phyloP scores from a whole-genome alignment of 1,140 invertebrate species.

The Amyelois transitella region DNA sequence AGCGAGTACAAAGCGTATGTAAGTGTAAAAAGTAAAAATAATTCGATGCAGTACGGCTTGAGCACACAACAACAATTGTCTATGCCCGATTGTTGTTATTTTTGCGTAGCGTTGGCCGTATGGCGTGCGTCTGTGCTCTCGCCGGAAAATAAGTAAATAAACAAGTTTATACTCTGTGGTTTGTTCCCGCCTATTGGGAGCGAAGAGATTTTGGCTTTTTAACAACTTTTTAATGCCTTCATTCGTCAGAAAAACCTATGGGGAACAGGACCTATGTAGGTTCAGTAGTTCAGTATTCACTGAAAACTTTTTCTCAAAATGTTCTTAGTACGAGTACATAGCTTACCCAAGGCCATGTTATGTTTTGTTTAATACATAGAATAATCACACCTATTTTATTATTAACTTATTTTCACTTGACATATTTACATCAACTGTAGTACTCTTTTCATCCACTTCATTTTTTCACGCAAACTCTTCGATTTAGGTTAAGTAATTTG shows the following conservation, averaged over 20 bases:
- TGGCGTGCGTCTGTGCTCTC: constrained; percentile 44
- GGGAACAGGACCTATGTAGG: too few relatives aligned
- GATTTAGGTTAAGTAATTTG: too few relatives aligned
- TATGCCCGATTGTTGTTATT: constrained; percentile 49
- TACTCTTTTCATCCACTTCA: too few relatives aligned
- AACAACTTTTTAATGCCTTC: neutral
- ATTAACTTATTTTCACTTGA: too few relatives aligned
- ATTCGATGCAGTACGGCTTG: constrained; percentile 23
- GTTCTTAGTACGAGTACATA: too few relatives aligned
- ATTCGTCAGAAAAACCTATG: neutral
- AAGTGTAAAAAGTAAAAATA: constrained; percentile 16
- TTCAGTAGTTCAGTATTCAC: too few relatives aligned
- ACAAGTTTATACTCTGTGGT: constrained; percentile 24
- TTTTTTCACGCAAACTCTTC: too few relatives aligned
- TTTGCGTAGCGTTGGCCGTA: constrained; percentile 39
- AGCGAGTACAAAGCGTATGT: constrained; percentile 1
- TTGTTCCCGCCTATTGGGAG: constrained; percentile 4
- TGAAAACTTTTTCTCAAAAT: too few relatives aligned
- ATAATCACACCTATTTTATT: too few relatives aligned
- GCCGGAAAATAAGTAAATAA: constrained; percentile 24
- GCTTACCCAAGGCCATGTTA: too few relatives aligned
- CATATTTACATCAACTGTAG: too few relatives aligned
- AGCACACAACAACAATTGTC: constrained; percentile 63
- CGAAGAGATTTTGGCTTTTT: neutral
- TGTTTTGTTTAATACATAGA: too few relatives aligned